Evolutionary conservation across 2,888 invertebrate species (phyloP).

Genomic region (Tipula helvola): DNA sequence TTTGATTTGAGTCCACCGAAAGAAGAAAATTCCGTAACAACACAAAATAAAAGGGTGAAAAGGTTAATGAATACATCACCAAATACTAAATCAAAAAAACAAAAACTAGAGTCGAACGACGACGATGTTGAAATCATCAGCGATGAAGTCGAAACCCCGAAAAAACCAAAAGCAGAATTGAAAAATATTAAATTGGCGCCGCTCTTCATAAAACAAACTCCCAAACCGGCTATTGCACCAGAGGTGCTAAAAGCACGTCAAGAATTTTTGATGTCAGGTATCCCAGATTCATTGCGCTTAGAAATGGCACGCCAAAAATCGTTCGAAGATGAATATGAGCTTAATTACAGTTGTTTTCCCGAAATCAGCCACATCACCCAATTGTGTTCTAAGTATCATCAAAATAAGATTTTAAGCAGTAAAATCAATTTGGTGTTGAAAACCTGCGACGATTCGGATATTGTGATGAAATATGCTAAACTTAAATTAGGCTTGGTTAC

Average conservation of each 20-base stretch:
- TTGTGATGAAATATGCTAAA: background rate
- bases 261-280: conserved; percentile 58
- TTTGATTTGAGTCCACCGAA: background rate
- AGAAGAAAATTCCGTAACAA: background rate
- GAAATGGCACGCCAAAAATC: conserved; percentile 39
- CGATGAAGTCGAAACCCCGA: conserved; percentile 19
- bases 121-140: conserved; percentile 21
- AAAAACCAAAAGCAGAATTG: conserved; percentile 21
- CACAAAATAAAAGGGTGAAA: background rate
- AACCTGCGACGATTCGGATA: background rate
- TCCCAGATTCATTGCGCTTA: conserved; percentile 50
- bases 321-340: conserved; percentile 28
- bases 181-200: conserved; percentile 50
- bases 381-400: conserved; percentile 19
- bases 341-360: conserved; percentile 38
- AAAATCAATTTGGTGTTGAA: background rate
- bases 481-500: background rate
- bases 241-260: conserved; percentile 48
- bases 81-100: background rate
- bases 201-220: conserved; percentile 44
- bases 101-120: conserved; percentile 16
- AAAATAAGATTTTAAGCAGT: background rate
- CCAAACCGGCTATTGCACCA: conserved; percentile 46
- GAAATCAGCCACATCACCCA: conserved; percentile 53
- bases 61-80: background rate